Conservation (phyloP, 37 sponge, comb jelly and placozoan genomes). For the Mnemiopsis leidyi region DNA sequence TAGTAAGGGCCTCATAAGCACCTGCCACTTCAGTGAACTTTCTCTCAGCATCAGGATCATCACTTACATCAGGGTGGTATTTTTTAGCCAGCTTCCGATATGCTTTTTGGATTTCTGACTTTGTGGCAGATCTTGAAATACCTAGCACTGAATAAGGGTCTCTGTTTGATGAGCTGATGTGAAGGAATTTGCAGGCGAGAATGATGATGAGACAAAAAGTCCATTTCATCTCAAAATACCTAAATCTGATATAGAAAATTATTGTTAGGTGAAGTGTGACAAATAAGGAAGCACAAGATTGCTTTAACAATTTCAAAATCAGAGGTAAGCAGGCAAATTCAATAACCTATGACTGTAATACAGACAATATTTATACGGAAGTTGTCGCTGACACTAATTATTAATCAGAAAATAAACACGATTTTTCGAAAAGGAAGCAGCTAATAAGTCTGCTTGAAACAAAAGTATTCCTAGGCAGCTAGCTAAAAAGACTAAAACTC, state of each 20-base stretch:
- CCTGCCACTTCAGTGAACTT: constrained; percentile 55
- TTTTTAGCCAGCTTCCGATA: constrained; percentile 33
- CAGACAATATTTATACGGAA: no score
- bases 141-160: constrained; percentile 19
- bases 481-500: no score
- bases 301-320: no score
- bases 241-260: neutral
- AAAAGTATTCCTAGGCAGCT: no score
- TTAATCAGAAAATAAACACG: no score
- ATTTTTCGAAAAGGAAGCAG: no score
- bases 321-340: no score
- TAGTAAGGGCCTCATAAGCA: constrained; percentile 53
- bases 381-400: no score
- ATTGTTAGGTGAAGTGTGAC: neutral
- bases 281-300: no score
- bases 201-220: neutral
- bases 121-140: constrained; percentile 9
- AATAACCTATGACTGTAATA: no score
- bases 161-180: neutral
- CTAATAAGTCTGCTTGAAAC: no score
- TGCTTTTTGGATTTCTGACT: constrained; percentile 63
- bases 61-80: constrained; percentile 60
- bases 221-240: constrained; percentile 8
- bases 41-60: constrained; percentile 23
- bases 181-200: neutral